Percentiles rank a stretch among this genome's conserved stretches.
phyloP scores from a whole-genome alignment of 2,797 vertebrate species.

The Sarcophilus harrisii region DNA sequence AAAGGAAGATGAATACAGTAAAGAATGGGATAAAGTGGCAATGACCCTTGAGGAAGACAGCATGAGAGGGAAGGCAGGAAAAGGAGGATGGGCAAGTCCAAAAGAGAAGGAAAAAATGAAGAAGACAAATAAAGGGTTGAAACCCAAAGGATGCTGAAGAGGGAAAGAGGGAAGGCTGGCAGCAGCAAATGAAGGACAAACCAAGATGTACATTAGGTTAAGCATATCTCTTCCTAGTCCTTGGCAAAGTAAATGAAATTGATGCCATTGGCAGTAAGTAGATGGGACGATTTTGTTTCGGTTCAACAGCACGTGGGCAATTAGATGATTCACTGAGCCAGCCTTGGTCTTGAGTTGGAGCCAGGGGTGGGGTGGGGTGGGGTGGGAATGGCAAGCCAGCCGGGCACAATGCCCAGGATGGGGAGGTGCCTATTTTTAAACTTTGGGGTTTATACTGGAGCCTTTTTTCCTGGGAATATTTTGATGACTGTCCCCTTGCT shows the following conservation, averaged over 20 bases:
- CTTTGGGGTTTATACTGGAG: not conserved
- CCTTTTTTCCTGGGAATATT: not conserved
- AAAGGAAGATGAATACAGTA: no score
- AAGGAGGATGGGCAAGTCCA: fast-evolving
- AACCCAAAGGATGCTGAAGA: not conserved
- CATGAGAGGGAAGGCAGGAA: not conserved
- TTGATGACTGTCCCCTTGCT: not conserved
- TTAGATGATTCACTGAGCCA: not conserved
- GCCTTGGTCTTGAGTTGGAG: not conserved
- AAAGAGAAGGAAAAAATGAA: not conserved
- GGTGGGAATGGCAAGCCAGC: not conserved
- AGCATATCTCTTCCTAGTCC: not conserved
- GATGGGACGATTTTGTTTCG: not conserved
- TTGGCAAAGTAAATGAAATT: not conserved
- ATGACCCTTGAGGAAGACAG: not conserved
- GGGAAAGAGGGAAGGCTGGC: not conserved
- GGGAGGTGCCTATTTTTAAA: not conserved
- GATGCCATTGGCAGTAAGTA: fast-evolving
- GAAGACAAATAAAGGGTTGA: not conserved
- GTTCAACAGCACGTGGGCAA: not conserved
- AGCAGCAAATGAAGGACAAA: not conserved
- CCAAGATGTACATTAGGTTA: not conserved
- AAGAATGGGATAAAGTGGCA: not conserved
- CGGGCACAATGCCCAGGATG: not conserved
- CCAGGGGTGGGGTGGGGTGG: not conserved